Evolutionary conservation across 2,113 vertebrate genomes (phyloP).

Genomic region (Archilochus colubris): DNA sequence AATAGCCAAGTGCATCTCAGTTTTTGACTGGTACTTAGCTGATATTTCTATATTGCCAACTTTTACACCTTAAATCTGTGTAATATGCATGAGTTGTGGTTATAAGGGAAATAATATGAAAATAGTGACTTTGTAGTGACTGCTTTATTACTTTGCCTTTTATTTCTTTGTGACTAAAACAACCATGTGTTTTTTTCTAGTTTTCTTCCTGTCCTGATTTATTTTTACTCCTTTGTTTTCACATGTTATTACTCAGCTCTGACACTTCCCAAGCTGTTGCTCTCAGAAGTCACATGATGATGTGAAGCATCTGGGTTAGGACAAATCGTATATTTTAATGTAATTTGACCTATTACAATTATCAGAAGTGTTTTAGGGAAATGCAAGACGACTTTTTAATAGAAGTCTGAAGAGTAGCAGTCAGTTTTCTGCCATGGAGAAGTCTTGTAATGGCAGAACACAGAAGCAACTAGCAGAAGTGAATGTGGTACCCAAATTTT

Average conservation of each 20-base stretch:
- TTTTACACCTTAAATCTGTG: not conserved
- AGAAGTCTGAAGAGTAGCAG: not conserved
- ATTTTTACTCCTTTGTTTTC: constrained; percentile 51
- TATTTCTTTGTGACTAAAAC: not conserved
- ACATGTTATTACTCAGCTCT: constrained; percentile 10
- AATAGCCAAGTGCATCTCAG: accelerated
- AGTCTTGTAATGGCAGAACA: not conserved
- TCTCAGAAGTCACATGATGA: not conserved
- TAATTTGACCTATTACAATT: not conserved
- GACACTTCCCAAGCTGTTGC: constrained; percentile 24
- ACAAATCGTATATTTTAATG: not conserved
- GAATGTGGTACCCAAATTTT: not conserved
- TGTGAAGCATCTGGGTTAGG: not conserved
- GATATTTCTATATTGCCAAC: not conserved
- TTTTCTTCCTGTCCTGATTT: not conserved
- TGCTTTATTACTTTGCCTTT: not conserved
- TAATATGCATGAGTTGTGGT: not conserved
- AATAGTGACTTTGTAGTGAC: not conserved
- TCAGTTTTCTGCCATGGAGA: not conserved
- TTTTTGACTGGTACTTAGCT: not conserved
- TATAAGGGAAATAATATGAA: not conserved
- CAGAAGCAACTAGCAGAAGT: not conserved
- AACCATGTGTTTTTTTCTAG: accelerated
- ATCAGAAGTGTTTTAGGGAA: not conserved
- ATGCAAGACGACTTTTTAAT: not conserved